Evolutionary conservation across 2,797 vertebrate species (phyloP).

Genomic region (Saxicola maurus): DNA sequence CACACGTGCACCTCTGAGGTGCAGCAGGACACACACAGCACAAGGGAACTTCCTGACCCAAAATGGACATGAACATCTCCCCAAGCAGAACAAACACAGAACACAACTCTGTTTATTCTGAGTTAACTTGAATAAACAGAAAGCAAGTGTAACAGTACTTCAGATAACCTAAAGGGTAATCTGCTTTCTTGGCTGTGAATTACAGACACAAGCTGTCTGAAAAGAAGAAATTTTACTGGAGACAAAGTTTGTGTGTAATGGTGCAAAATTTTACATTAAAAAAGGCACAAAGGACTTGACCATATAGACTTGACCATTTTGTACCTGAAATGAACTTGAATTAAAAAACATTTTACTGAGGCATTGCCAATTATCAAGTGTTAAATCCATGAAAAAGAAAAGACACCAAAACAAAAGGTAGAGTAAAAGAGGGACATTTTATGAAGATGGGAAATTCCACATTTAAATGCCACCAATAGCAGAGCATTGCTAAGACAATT

Average conservation of each 20-base stretch:
- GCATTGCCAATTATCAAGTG: neutral
- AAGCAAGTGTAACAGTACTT: neutral
- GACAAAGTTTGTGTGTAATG: neutral
- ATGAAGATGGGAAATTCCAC: neutral
- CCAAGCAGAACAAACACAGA: neutral
- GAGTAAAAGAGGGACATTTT: neutral
- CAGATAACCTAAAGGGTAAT: neutral
- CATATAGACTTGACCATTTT: neutral
- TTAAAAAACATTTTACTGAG: neutral
- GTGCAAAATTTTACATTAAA: neutral
- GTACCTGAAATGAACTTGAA: neutral
- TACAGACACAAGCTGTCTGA: neutral
- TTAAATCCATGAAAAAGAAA: neutral
- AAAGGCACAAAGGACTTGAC: neutral
- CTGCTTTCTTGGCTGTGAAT: neutral
- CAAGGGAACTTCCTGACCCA: neutral
- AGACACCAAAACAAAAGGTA: neutral
- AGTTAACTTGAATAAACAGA: neutral
- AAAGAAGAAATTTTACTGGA: neutral
- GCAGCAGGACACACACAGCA: neutral
- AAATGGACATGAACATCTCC: neutral
- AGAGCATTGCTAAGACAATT: neutral
- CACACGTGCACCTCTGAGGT: neutral
- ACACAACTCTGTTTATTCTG: neutral
- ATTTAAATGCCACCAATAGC: neutral